A percentile compares a stretch with the other conserved stretches of the same genome.
phyloP scores from a whole-genome alignment of 1,140 invertebrate genomes.

The Ctenoplectra terminalis region DNA sequence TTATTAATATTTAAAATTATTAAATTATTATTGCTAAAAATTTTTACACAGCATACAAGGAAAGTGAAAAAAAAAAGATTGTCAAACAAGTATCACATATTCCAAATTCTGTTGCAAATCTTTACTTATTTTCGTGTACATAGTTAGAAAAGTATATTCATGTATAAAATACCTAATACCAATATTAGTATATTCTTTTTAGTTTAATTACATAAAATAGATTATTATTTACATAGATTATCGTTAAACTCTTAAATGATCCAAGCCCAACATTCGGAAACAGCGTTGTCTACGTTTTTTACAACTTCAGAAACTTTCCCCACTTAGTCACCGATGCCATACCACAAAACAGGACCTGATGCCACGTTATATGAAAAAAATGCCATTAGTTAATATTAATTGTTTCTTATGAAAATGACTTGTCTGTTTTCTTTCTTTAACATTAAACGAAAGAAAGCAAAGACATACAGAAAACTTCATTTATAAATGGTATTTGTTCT shows the following conservation, averaged over 20 bases:
- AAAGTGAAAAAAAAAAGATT: background rate
- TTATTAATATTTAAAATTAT: no score
- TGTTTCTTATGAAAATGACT: background rate
- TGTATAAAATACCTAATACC: background rate
- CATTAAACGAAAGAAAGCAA: background rate
- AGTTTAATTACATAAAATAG: background rate
- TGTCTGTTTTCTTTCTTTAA: background rate
- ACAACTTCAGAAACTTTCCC: background rate
- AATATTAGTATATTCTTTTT: background rate
- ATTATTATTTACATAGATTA: background rate
- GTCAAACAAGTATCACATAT: slow-evolving; percentile 24
- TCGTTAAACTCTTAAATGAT: background rate
- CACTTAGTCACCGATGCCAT: background rate
- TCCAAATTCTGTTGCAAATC: background rate
- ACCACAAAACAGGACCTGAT: background rate
- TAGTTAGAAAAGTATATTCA: background rate
- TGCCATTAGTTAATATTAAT: background rate
- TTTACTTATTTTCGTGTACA: background rate
- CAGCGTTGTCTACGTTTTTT: background rate
- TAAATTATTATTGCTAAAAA: no score
- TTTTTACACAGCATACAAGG: background rate
- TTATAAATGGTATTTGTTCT: background rate
- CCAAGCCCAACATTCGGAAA: background rate
- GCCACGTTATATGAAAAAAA: background rate
- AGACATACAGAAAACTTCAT: background rate